phyloP scores from a whole-genome alignment of 2,888 invertebrate species.

The Cremastinae sp. region DNA sequence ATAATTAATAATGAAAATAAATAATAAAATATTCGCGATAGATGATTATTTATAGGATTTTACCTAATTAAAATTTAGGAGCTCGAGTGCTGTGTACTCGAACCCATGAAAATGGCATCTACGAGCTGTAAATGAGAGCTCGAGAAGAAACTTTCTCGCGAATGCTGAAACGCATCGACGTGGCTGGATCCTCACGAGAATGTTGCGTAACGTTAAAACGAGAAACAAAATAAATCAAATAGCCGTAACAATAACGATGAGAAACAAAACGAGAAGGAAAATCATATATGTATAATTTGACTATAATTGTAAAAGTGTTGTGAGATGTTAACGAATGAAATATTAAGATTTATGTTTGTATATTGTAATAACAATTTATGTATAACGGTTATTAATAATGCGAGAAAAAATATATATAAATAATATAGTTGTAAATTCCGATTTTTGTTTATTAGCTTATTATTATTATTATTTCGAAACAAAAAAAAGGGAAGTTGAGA shows the following conservation, averaged over 20 bases:
- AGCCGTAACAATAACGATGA: conserved; percentile 40
- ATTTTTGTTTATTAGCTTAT: background rate
- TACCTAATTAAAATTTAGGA: conserved; percentile 36
- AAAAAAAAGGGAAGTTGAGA: conserved; percentile 18
- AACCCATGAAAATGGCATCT: conserved; percentile 12
- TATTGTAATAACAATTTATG: conserved; percentile 78
- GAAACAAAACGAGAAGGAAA: conserved; percentile 25
- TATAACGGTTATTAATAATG: conserved; percentile 74
- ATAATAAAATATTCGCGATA: conserved; percentile 18
- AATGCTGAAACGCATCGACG: conserved; percentile 12
- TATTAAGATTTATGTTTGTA: conserved; percentile 76
- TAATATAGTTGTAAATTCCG: conserved; percentile 70
- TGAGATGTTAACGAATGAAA: conserved; percentile 72
- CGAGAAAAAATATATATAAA: conserved; percentile 70
- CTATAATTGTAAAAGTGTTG: conserved; percentile 61
- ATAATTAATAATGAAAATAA: conserved; percentile 2
- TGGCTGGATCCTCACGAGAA: conserved; percentile 46
- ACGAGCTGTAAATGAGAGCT: conserved; percentile 14
- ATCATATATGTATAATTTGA: conserved; percentile 36
- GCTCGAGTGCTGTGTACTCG: conserved; percentile 43
- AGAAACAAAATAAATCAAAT: conserved; percentile 17
- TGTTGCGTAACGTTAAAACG: conserved; percentile 35
- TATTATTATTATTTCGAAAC: background rate
- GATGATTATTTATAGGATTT: conserved; percentile 34
- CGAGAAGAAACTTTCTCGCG: conserved; percentile 19